Evolutionary conservation across 2,888 invertebrate genomes (phyloP).

Genomic region (Lepidochrysops patricia): DNA sequence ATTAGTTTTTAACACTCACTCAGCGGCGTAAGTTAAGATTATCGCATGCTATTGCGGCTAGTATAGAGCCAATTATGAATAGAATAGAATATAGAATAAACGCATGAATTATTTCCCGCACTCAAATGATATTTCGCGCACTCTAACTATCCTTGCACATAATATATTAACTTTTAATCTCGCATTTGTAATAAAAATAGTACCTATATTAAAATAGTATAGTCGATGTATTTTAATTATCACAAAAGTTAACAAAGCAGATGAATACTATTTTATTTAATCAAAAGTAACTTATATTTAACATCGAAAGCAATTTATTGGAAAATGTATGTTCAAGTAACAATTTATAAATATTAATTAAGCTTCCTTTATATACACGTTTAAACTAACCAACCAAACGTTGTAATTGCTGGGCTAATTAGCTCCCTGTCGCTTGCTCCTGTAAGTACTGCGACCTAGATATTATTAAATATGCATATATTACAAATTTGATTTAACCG

Average conservation of each 20-base stretch:
- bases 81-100: too few species aligned
- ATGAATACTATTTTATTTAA: background rate
- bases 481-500: conserved; percentile 18
- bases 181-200: too few species aligned
- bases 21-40: too few species aligned
- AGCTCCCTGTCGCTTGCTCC: conserved; percentile 23
- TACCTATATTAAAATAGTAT: too few species aligned
- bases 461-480: conserved; percentile 24
- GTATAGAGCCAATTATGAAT: too few species aligned
- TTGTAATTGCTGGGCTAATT: conserved; percentile 33
- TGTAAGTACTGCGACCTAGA: conserved; percentile 20
- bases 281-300: background rate
- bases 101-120: too few species aligned
- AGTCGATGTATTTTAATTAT: background rate
- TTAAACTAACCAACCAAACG: conserved; percentile 30
- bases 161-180: too few species aligned
- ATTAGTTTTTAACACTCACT: too few species aligned
- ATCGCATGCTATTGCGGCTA: too few species aligned
- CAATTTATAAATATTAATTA: conserved; percentile 6
- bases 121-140: too few species aligned
- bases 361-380: conserved; percentile 19
- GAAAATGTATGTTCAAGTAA: background rate
- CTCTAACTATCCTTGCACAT: too few species aligned
- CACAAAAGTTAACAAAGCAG: background rate
- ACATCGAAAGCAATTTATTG: background rate